A percentile compares a stretch with the other conserved stretches of the same genome.
Evolutionary conservation across 2,113 vertebrate species (phyloP).

Genomic region (Tenrec ecaudatus): DNA sequence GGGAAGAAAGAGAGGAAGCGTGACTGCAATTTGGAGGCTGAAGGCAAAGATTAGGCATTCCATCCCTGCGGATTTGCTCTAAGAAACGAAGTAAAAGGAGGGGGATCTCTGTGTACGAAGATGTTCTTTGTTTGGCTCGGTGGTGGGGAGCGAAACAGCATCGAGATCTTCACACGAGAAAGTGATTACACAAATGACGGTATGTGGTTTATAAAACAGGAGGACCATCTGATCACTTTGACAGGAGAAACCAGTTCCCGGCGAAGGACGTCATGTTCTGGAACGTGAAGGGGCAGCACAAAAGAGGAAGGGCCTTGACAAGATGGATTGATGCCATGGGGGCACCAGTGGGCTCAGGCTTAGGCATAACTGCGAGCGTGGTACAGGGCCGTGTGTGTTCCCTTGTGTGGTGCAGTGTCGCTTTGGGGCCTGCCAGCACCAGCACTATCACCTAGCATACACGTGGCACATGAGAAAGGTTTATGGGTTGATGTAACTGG

Average conservation of each 20-base stretch:
- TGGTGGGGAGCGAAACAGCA: not conserved
- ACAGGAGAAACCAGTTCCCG: too few species aligned
- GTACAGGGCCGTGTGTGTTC: too few species aligned
- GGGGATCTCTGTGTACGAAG: not conserved
- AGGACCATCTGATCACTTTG: not conserved
- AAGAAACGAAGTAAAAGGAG: not conserved
- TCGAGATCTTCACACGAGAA: slow-evolving; percentile 39
- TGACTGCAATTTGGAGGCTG: not conserved
- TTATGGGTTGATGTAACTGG: not conserved
- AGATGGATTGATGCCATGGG: too few species aligned
- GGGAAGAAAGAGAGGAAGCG: not conserved
- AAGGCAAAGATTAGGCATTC: not conserved
- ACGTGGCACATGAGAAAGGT: not conserved
- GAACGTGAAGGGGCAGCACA: too few species aligned
- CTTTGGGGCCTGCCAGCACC: too few species aligned
- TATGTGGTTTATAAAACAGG: not conserved
- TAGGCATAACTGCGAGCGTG: too few species aligned
- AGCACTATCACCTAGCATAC: not conserved
- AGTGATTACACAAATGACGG: not conserved
- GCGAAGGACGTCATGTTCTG: too few species aligned
- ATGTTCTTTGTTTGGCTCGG: not conserved
- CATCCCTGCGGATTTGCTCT: slow-evolving; percentile 38
- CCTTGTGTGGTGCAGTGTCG: too few species aligned
- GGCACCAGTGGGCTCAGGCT: too few species aligned
- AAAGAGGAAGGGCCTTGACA: too few species aligned